Base-by-base conservation (phyloP, 2,888 invertebrate genomes). In the Alloscopus bannaensis region DNA sequence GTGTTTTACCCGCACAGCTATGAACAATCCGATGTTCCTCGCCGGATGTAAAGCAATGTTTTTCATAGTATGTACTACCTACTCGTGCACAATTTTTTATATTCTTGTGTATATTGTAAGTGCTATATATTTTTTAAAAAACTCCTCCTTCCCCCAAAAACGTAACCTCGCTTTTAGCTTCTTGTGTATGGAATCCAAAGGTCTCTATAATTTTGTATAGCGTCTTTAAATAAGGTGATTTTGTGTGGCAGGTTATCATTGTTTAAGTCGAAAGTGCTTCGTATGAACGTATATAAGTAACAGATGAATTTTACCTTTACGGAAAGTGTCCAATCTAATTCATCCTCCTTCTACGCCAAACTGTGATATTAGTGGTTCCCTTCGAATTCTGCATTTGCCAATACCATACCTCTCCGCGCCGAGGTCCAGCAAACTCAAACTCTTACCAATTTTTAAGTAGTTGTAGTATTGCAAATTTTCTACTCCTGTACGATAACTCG, bases 281-380 rank as follows among this genome's bases (percentile, higher is more conserved):
- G n/a, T n/a, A n/a, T n/a, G n/a, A n/a, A n/a, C n/a, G n/a, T n/a
- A n/a, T n/a, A n/a, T n/a, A n/a, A n/a, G n/a, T n/a, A n/a, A n/a
- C n/a, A 40, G 64, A 26, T 40, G 26, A 40, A 42, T 45, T 66
- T 31, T 31, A 31, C 29, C 22, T 50, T 31, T 16, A 52, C 31
- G 13, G 22, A 64, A 42, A 24, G 18, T 55, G 4, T 55, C 6
- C n/a, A n/a, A n/a, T n/a, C 22, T 16, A 66, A 40, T 8, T 28
- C 29, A 13, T 64, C n/a, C 47, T n/a, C 24, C 28, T 50, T 66
- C 26, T 50, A 66, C 24, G 73, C 68, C 79, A 68, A 68, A 31
- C 79, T 80, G 79, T 80, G 79, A 80, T 80, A 80, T 42, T 68
- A 80, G 79, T 60, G 50, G 59, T 79, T 78, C 71, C 52, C 73